Evolutionary conservation across 2,113 vertebrate species (phyloP), one percentile per base, ranked within the genome.

Genomic region (Himantopus leucocephalus): DNA sequence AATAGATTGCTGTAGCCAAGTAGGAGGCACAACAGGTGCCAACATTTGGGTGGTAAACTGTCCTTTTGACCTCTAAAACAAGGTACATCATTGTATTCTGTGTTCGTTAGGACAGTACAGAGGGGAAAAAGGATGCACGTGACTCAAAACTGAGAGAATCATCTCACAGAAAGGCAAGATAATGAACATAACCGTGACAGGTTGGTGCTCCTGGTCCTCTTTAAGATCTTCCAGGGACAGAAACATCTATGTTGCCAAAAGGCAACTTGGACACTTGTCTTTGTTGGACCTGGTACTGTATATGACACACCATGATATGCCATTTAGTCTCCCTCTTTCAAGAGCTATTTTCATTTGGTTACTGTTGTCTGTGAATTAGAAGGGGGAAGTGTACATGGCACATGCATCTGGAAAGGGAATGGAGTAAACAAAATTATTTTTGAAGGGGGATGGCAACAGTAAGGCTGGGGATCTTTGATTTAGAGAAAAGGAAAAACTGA

Each of bases 231-330:
- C 23, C 56, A 68, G 48, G 24, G 32, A 32, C 5, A 70, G 27
- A 22, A 83, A 58, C 11, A 39, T 29, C 20, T 41, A 9, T 60
- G 22, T n/a, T 71, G 35, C 12, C 27, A 66, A 74, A 77, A 62
- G 32, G 30, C 41, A 64, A 13, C 34, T 43, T 0, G 0, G 45
- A 62, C 34, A 26, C 14, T 32, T 17, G 55, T 30, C 8, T 27
- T 74, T 89, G 16, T 37, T 37, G 35, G 52, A 78, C 19, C 37
- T 78, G 37, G n/a, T 21, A 55, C 37, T 45, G 24, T 43, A 50
- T 41, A 74, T 45, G 30, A 58, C 20, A 29, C 17, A 66, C 7
- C 32, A 16, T 2, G 7, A 50, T 4, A 60, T 2, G 4, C 29
- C 52, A 50, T 70, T 74, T 74, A 41, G 27, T 41, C 37, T 84